A percentile compares a stretch with the other conserved stretches of the same genome.
These are phyloP conservation scores for Melolontha melolontha DNA, from an alignment of 2,888 invertebrate genomes.

Conservation along the genomic window DNA sequence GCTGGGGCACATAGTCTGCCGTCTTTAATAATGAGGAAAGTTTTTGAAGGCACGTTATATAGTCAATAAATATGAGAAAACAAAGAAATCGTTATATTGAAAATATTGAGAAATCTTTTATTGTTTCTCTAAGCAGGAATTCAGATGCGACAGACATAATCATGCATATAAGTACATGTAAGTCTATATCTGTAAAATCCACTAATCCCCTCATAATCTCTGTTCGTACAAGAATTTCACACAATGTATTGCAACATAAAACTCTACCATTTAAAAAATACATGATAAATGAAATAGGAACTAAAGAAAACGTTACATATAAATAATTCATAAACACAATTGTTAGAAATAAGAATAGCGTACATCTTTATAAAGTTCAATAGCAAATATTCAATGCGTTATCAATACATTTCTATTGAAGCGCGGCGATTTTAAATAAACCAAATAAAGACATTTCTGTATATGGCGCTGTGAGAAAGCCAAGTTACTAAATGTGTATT, in stretches of 20 bases:
- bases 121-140: too few species aligned
- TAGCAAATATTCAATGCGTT: slow-evolving; percentile 54
- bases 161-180: not conserved
- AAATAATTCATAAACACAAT: slow-evolving; percentile 43
- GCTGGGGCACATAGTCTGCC: too few species aligned
- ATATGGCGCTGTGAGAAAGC: slow-evolving; percentile 60
- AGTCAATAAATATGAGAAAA: too few species aligned
- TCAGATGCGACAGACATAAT: too few species aligned
- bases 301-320: slow-evolving; percentile 40
- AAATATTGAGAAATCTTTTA: too few species aligned
- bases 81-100: too few species aligned
- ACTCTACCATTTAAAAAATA: slow-evolving; percentile 6
- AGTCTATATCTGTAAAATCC: slow-evolving; percentile 25
- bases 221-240: slow-evolving; percentile 10
- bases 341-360: slow-evolving; percentile 41
- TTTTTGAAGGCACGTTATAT: too few species aligned
- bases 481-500: slow-evolving; percentile 46
- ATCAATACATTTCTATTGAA: slow-evolving; percentile 56
- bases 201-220: slow-evolving; percentile 21
- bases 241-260: slow-evolving; percentile 17
- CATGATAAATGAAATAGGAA: slow-evolving; percentile 43
- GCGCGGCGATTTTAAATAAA: slow-evolving; percentile 56
- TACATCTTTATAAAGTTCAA: slow-evolving; percentile 48
- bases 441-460: slow-evolving; percentile 59
- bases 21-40: too few species aligned